phyloP scores from a whole-genome alignment of 2,113 vertebrate genomes.

The Chelonoidis abingdonii region DNA sequence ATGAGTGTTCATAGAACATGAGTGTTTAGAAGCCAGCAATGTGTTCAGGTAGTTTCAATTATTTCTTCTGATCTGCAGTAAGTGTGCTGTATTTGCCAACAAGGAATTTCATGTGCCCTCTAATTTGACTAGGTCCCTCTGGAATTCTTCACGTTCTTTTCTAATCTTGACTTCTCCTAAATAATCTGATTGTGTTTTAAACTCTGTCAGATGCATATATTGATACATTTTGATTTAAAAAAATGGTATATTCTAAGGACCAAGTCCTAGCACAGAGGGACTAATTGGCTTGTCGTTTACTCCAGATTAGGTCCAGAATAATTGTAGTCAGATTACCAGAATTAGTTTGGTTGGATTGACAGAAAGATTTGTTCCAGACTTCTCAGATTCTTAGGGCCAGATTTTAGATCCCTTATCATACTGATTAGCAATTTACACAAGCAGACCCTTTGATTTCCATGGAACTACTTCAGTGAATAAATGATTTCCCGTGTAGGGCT shows the following conservation, averaged over 20 bases:
- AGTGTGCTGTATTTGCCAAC: background rate
- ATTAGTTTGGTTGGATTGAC: too few relatives aligned
- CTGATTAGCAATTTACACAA: background rate
- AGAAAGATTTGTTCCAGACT: background rate
- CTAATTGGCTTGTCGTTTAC: background rate
- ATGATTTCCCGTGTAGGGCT: background rate
- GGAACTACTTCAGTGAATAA: background rate
- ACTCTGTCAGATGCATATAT: background rate
- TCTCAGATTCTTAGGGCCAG: too few relatives aligned
- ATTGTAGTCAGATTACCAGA: background rate
- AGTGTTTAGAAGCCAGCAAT: background rate
- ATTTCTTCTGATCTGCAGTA: background rate
- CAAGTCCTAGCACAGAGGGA: background rate
- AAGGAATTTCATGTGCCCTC: background rate
- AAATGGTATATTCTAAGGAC: background rate
- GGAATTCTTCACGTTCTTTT: background rate
- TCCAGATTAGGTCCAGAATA: background rate
- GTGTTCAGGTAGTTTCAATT: background rate
- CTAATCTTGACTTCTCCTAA: background rate
- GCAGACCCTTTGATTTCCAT: background rate
- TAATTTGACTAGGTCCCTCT: background rate
- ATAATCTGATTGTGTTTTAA: background rate
- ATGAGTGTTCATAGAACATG: background rate
- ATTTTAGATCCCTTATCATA: fast-evolving
- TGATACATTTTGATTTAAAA: background rate